Evolutionary conservation across 2,797 vertebrate genomes (phyloP), one percentile per base, ranked within the genome.

Genomic region (Enteromius radiatus): DNA sequence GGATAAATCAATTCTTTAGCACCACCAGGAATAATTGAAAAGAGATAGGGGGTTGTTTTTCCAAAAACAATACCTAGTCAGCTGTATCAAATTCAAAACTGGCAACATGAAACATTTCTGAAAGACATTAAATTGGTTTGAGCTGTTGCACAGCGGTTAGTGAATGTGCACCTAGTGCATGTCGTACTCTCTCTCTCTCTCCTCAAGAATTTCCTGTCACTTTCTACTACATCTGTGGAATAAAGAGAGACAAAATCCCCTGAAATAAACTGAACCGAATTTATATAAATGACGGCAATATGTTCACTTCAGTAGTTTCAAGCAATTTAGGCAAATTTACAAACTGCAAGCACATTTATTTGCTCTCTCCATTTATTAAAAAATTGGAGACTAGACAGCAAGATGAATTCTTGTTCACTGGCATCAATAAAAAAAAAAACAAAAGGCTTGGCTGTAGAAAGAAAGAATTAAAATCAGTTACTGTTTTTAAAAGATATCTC

Each of bases 51-150:
- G 26, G 28, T 45, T 63, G 65, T 77, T 75, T 41, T 70, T 81
- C 70, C 23, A 23, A 65, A 4, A 19, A 80, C 84, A 81, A 78
- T 47, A 56, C 12, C 71, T 23, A 75, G 71, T 75, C 71, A 56
- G 71, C 71, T 75, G 49, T 78, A 84, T 49, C 63, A 76, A 84
- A 84, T 81, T 76, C 54, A 75, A 83, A 76, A 59, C 54, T 76
- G 76, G 80, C 76, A 78, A 78, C 80, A 73, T 65, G 76, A 81
- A 76, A 80, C 76, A 73, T 81, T 83, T 76, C 49, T 73, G 70
- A 59, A 78, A 82, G 31, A 56, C 49, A 54, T 75, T 56, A 75
- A 75, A 75, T 75, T 38, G 49, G 31, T 74, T 49, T 74, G 54
- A 59, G 73, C 73, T 4, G 4, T 59, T 41, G 31, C 49, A 74